phyloP scores from a whole-genome alignment of 2,113 vertebrate species.

The Leucopternis melanops region DNA sequence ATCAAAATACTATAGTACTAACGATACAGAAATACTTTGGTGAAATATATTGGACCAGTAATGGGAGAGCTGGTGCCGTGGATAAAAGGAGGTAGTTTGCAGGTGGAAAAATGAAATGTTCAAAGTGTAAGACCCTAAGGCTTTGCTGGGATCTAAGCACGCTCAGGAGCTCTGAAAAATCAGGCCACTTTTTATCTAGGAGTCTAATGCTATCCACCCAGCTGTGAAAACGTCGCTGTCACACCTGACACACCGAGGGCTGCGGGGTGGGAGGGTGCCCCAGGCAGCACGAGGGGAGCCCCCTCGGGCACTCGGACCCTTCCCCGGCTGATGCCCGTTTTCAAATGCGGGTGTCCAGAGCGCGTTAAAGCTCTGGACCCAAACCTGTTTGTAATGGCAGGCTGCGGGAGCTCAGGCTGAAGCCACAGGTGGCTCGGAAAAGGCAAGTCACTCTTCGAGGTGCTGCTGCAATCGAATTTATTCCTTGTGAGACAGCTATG shows the following conservation, averaged over 20 bases:
- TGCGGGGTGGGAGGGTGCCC: not conserved
- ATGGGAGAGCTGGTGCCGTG: not conserved
- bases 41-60: not conserved
- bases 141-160: not conserved
- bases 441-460: fast-evolving
- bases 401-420: not conserved
- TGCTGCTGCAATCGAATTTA: fast-evolving
- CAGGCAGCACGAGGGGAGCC: not conserved
- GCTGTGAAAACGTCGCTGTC: not conserved
- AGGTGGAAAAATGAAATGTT: not conserved
- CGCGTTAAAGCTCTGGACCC: fast-evolving
- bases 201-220: not conserved
- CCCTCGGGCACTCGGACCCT: not conserved
- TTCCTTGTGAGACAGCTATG: not conserved
- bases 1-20: not conserved
- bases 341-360: fast-evolving
- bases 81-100: not conserved
- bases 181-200: not conserved
- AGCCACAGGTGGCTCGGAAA: not conserved
- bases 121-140: not conserved
- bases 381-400: not conserved
- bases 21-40: not conserved
- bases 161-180: not conserved
- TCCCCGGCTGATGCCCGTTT: not conserved
- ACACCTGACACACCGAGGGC: no score